Base-by-base conservation (phyloP, 2,113 vertebrate species). In the Lycaon pictus region DNA sequence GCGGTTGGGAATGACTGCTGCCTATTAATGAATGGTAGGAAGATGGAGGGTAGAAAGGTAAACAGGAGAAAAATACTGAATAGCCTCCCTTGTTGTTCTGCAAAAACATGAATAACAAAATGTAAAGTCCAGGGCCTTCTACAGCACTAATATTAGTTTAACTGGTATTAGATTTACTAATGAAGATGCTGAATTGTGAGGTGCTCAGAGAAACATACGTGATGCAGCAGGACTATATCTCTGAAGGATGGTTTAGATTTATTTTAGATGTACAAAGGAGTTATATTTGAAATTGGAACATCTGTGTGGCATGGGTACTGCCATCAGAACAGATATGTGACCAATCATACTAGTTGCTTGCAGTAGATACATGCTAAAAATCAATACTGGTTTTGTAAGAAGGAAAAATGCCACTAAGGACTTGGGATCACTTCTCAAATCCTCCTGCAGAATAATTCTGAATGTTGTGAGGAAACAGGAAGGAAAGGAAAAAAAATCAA, bases 281-380 rank as follows among this genome's bases (percentile, higher is more conserved):
- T 82, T 60, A 51, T 35, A 62, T 77, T 90, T 63, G 93, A 94
- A 94, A 83, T 35, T 32, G 20, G 56, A 91, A 83, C 56, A 96
- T 82, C 77, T 83, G n/a, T 86, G 25, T 65, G 63, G 13, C 11
- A 25, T 58, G 51, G n/a, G 22, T 87, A 20, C 25, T 51, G 88
- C 77, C 27, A 67, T 93, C 48, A 58, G 60, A 95, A 67, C 63
- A 95, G n/a, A 91, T 69, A 60, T 74, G 25, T 88, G 60, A 81
- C 81, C 81, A 86, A 82, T 95, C 93, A 79, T 65, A 96, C 51
- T 10, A 96, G 89, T 72, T 86, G 56, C 86, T 77, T 90, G 58
- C 32, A 88, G 84, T 87, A 92, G 88, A 63, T 62, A 65, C 12
- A 72, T 5, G 5, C n/a, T 92, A 37, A 88, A 97, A 86, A 83